Evolutionary conservation across 2,113 vertebrate species (phyloP).

Genomic region (Boleophthalmus pectinirostris): DNA sequence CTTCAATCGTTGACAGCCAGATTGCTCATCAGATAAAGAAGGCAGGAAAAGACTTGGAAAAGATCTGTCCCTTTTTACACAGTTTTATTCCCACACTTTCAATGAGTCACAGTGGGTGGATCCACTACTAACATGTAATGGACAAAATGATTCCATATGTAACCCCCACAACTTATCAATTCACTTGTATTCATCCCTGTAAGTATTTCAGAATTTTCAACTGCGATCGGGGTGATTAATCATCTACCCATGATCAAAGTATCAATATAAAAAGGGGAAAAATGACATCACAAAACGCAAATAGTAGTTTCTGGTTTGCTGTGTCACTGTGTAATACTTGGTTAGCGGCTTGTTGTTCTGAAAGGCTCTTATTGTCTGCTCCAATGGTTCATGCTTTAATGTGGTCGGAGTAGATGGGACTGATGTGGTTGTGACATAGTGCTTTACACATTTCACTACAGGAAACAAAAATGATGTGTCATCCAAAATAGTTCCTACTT

Average conservation of each 20-base stretch:
- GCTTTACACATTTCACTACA: constrained; percentile 10
- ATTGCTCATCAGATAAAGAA: neutral
- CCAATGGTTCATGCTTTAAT: neutral
- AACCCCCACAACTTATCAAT: neutral
- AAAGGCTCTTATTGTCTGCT: neutral
- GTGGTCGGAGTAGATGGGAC: neutral
- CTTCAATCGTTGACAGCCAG: neutral
- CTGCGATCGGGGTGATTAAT: neutral
- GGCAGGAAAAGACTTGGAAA: constrained; percentile 3
- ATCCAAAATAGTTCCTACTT: constrained; percentile 40
- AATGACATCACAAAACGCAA: neutral
- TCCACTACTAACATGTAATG: neutral
- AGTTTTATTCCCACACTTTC: constrained; percentile 6
- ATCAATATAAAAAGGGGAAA: neutral
- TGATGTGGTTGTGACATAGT: constrained; percentile 12
- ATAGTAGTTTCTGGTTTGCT: neutral
- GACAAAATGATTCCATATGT: constrained; percentile 4
- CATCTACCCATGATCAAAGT: neutral
- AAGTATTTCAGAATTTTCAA: neutral
- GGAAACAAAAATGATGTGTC: constrained; percentile 21
- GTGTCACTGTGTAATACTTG: neutral
- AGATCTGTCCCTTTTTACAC: neutral
- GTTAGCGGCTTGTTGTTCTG: neutral
- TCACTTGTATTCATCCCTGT: neutral
- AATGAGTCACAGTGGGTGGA: constrained; percentile 5